Conservation (phyloP, 1,140 invertebrate species). For the Adoxophyes honmai region DNA sequence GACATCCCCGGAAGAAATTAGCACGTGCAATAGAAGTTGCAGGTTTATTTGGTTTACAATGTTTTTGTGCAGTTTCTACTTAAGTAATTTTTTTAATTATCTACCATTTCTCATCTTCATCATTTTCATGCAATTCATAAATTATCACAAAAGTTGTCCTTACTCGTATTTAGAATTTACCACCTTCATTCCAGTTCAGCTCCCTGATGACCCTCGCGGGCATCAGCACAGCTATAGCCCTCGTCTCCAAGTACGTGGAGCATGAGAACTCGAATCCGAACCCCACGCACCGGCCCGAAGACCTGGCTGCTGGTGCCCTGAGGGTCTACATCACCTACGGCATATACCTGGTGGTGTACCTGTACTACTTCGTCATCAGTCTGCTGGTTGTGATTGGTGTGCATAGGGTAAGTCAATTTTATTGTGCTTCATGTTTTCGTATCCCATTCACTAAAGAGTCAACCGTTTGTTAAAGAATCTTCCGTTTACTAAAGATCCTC, state of each 20-base stretch:
- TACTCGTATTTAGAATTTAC: no score
- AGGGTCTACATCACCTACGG: slow-evolving; percentile 49
- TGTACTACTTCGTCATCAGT: slow-evolving; percentile 50
- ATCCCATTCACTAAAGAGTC: background rate
- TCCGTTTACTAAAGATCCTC: no score
- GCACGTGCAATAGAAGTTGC: no score
- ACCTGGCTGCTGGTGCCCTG: slow-evolving; percentile 33
- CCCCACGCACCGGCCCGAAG: slow-evolving; percentile 35
- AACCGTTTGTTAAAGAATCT: no score
- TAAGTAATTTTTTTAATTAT: no score
- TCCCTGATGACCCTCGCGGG: slow-evolving; percentile 29
- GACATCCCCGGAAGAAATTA: no score
- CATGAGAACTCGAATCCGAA: slow-evolving; percentile 26
- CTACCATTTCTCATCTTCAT: no score
- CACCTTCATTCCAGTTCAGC: slow-evolving; percentile 41
- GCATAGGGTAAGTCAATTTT: slow-evolving; percentile 44
- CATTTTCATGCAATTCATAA: no score
- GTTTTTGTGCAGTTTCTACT: no score
- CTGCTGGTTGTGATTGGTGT: slow-evolving; percentile 52
- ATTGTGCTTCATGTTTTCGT: background rate
- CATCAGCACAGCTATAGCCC: slow-evolving; percentile 41
- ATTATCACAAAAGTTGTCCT: no score
- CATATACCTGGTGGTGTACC: slow-evolving; percentile 46
- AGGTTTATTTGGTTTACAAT: no score
- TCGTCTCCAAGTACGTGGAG: slow-evolving; percentile 39